These are phyloP conservation scores for Ceratotherium simum DNA, from an alignment of 2,113 vertebrate species.

Conservation along the genomic window DNA sequence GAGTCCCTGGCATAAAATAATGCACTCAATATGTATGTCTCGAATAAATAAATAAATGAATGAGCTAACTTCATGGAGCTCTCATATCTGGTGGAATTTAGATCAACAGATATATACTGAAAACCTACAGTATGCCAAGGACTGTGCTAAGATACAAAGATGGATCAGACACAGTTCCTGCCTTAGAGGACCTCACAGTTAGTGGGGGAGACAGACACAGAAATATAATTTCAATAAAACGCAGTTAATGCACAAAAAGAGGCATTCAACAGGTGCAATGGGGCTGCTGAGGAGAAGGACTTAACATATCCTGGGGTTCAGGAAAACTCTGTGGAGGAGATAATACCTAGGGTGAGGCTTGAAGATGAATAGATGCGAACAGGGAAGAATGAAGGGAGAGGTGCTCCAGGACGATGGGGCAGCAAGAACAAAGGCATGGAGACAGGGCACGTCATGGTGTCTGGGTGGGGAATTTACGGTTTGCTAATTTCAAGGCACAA, in stretches of 20 bases:
- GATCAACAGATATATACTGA: neutral
- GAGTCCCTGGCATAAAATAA: neutral
- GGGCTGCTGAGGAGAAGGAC: neutral
- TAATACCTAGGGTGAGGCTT: neutral
- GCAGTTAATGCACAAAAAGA: neutral
- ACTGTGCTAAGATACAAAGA: neutral
- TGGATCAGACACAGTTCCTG: neutral
- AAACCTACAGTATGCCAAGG: neutral
- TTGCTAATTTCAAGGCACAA: neutral
- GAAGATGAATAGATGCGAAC: neutral
- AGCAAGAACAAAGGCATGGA: neutral
- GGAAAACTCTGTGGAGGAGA: neutral
- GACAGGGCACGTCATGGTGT: rapidly evolving
- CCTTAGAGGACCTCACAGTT: neutral
- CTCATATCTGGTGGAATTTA: neutral
- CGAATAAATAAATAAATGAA: neutral
- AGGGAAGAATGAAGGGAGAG: neutral
- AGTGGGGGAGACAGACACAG: neutral
- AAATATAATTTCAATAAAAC: neutral
- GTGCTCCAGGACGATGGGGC: neutral
- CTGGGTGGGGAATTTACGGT: neutral
- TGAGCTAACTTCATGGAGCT: neutral
- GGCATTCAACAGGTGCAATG: neutral
- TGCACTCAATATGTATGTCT: neutral
- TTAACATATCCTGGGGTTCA: neutral